Base-by-base conservation (phyloP, 2,113 vertebrate genomes). In the western clawed frog (Xenopus tropicalis) region DNA sequence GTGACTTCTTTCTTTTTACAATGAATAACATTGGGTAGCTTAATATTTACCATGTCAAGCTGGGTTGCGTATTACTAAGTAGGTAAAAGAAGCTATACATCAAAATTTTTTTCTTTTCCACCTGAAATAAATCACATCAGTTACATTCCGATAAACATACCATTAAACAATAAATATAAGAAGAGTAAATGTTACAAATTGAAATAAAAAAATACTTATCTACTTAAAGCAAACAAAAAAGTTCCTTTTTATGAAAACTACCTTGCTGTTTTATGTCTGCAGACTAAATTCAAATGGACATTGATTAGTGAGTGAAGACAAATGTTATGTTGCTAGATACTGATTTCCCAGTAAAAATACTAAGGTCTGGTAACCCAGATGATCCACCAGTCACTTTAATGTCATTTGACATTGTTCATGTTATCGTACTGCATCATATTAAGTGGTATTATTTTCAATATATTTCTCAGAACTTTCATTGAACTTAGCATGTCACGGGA, bases 401-500 rank as follows among this genome's bases (percentile, higher is more conserved):
- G 83, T 85, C 82, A 22, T 14, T 79, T 59, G 71, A 77, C 80
- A 58, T 85, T 83, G 79, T 4, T 0, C 67, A 72, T 22, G 58
- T 79, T 90, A 85, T 88, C 85, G 54, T 44, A 71, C 75, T 66
- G 62, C 77, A 74, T 82, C 82, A 83, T 77, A 87, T 87, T 80
- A 90, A 86, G 78, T 83, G 84, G 83, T 80, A 79, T 77, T 84
- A 85, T 83, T 86, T 91, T 91, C 89, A 88, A 82, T 82, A 85
- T 82, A 61, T 82, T 83, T 87, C 78, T 88, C 89, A 83, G 86
- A 90, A 88, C 86, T 91, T 79, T 82, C 66, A 48, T 83, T 86
- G 82, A 82, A 89, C 88, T 92, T 89, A 85, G 83, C 85, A 85
- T 89, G 86, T 89, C 88, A 86, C 84, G 65, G 83, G 82, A 86